Evolutionary conservation across 2,888 invertebrate genomes (phyloP).

Genomic region (Malacosoma neustria): DNA sequence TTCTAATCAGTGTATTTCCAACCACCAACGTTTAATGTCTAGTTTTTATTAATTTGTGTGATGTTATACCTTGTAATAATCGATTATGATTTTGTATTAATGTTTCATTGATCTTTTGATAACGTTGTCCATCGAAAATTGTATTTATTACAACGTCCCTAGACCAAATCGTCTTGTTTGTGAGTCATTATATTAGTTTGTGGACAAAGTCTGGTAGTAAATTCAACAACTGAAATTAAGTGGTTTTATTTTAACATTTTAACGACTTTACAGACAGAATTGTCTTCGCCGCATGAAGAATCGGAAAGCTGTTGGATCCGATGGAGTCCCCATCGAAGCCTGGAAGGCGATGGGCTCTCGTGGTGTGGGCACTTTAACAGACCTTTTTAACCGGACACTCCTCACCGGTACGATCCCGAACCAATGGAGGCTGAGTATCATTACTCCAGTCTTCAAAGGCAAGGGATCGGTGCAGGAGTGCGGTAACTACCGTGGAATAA

Average conservation of each 20-base stretch:
- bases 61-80: conserved; percentile 27
- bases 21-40: conserved; percentile 16
- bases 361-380: no score
- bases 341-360: no score
- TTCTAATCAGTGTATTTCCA: not conserved
- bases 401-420: no score
- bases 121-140: conserved; percentile 19
- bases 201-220: conserved; percentile 46
- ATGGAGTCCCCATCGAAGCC: no score
- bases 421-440: no score
- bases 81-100: conserved; percentile 20
- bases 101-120: conserved; percentile 3
- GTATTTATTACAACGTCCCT: conserved; percentile 13
- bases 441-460: no score
- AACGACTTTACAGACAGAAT: no score
- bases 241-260: not conserved
- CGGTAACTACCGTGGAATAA: no score
- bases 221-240: conserved; percentile 25
- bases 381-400: no score
- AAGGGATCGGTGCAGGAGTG: no score
- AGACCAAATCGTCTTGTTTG: conserved; percentile 21
- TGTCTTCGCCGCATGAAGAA: no score
- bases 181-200: conserved; percentile 37
- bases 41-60: conserved; percentile 29
- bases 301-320: no score